A percentile compares a stretch with the other conserved stretches of the same genome.
Conservation (phyloP, 2,113 vertebrate species). For the Pterocles gutturalis region DNA sequence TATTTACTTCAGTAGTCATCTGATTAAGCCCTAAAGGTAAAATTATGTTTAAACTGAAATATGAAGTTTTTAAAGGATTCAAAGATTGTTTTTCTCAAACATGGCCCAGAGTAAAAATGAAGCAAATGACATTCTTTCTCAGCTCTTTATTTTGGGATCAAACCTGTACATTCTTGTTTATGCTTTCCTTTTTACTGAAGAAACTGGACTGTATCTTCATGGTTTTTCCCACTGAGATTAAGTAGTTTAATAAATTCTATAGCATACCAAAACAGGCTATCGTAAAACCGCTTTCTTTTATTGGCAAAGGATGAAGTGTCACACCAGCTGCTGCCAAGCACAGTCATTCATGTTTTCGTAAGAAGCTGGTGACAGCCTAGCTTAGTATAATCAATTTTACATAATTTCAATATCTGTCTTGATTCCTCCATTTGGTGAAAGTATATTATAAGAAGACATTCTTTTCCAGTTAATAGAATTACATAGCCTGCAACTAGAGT, state of each 20-base stretch:
- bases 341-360: conserved; percentile 17
- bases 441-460: neutral
- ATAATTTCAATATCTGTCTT: conserved; percentile 12
- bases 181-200: neutral
- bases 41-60: neutral
- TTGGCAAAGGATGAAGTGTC: neutral
- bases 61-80: neutral
- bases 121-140: neutral
- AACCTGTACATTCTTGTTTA: neutral
- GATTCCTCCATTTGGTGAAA: neutral
- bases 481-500: neutral
- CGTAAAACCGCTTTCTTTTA: neutral
- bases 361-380: conserved; percentile 5
- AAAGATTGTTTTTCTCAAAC: neutral
- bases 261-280: neutral
- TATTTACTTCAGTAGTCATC: neutral
- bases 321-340: neutral
- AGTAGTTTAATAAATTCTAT: neutral
- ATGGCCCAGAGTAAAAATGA: neutral
- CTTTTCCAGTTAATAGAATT: neutral
- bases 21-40: neutral
- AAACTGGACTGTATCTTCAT: neutral
- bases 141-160: neutral
- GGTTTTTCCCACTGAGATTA: neutral
- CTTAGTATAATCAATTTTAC: conserved; percentile 3